Conservation (phyloP, 2,888 invertebrate genomes). For the Apeira syringaria region DNA sequence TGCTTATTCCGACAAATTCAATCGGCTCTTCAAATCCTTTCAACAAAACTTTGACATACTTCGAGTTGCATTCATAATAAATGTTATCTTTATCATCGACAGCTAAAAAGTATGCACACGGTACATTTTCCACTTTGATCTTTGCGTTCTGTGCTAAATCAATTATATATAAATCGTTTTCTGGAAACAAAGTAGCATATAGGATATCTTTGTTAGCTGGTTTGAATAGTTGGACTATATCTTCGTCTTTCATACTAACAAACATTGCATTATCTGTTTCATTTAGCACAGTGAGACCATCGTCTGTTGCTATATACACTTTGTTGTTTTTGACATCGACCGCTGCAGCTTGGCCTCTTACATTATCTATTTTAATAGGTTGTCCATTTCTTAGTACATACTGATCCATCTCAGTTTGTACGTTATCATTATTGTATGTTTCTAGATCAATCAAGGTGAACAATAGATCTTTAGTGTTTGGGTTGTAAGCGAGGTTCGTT, state of each 20-base stretch:
- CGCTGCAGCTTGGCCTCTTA: constrained; percentile 69
- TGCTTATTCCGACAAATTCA: constrained; percentile 68
- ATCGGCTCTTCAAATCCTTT: constrained; percentile 71
- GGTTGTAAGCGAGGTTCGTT: constrained; percentile 64
- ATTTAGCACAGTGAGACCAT: constrained; percentile 61
- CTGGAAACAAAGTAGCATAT: constrained; percentile 65
- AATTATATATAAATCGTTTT: constrained; percentile 62
- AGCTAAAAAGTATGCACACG: constrained; percentile 69
- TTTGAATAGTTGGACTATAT: constrained; percentile 70
- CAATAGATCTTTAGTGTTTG: constrained; percentile 54
- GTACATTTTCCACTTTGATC: constrained; percentile 54
- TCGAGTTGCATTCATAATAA: constrained; percentile 73
- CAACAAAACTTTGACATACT: constrained; percentile 68
- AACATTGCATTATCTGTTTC: constrained; percentile 55
- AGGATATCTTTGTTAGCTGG: constrained; percentile 51
- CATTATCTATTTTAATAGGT: constrained; percentile 61
- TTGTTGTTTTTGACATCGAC: constrained; percentile 55
- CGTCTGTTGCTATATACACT: constrained; percentile 67
- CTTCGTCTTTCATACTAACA: constrained; percentile 64
- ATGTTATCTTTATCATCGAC: constrained; percentile 65
- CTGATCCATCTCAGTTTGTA: constrained; percentile 76
- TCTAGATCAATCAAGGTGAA: constrained; percentile 73
- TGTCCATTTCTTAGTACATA: constrained; percentile 58
- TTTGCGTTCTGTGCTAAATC: constrained; percentile 62
- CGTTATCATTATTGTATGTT: constrained; percentile 63